Evolutionary conservation across 2,113 vertebrate genomes (phyloP).

Genomic region (Himantopus leucocephalus): DNA sequence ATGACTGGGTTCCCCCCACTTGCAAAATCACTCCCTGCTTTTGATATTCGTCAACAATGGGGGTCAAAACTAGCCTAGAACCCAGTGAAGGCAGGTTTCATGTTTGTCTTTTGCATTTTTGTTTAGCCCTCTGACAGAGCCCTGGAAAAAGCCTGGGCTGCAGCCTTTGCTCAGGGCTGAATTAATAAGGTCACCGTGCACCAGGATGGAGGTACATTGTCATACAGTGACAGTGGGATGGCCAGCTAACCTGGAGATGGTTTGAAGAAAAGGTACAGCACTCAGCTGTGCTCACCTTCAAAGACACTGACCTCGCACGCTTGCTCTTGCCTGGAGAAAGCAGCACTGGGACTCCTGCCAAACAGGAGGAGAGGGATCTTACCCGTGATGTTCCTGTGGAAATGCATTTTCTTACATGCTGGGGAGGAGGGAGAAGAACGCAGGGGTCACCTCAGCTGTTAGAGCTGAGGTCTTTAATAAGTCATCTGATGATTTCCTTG

Average conservation of each 20-base stretch:
- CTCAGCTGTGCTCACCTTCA: neutral
- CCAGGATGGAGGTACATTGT: neutral
- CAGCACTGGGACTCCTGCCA: neutral
- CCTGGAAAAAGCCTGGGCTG: neutral
- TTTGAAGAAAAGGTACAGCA: neutral
- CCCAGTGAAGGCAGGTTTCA: neutral
- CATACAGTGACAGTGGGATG: neutral
- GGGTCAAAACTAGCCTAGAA: neutral
- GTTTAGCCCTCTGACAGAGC: neutral
- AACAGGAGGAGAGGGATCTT: neutral
- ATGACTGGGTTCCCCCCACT: neutral
- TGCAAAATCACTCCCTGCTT: neutral
- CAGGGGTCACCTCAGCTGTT: neutral
- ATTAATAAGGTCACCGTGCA: neutral
- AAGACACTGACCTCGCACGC: accelerated
- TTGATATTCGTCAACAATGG: neutral
- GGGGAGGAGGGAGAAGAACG: neutral
- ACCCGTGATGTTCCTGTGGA: neutral
- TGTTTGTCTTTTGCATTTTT: neutral
- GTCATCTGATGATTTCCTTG: neutral
- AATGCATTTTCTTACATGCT: neutral
- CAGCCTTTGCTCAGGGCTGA: neutral
- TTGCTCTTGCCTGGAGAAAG: neutral
- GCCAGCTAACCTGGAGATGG: neutral
- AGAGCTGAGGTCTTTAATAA: neutral